Evolutionary conservation across 2,113 vertebrate species (phyloP), one percentile per base, ranked within the genome.

Genomic region (Cochlearius cochlearius): DNA sequence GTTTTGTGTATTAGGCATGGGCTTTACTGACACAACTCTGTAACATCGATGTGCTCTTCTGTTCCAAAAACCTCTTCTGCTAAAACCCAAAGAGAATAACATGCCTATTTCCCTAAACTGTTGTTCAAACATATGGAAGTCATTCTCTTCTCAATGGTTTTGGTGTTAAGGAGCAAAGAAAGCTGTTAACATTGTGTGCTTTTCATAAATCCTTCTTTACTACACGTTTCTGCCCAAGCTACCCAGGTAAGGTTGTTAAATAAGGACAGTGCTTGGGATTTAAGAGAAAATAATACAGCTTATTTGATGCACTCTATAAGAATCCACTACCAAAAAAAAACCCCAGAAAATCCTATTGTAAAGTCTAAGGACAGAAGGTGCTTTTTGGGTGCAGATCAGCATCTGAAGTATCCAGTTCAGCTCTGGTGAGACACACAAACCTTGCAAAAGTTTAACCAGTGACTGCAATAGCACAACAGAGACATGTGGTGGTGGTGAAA

Each of bases 31-130:
- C 86, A 53, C 7, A 52, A 36, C 18, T 81, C 60, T 82, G 52
- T 88, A 95, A 81, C 36, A 50, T 30, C 32, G 17, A 59, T 67
- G 43, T 84, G 68, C 22, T 86, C 36, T 63, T 71, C 10, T 23
- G 43, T 71, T 92, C 86, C 95, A 92, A 66, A 95, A 86, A 8
- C 11, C 14, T 27, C 19, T 95, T 77, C 27, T 83, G 67, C 82
- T 87, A 67, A 73, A 92, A 78, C 36, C 36, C 83, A 89, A 86
- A 81, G n/a, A 92, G 53, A 91, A 64, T 56, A 96, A 69, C 79
- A 59, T 30, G 47, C 7, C 12, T 67, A n/a, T 71, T 92, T 30
- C 72, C 47, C 38, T 81, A 81, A 71, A 84, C 77, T 89, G 41
- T 59, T 81, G 34, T 58, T 75, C 76, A 85, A 55, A 74, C 83